Evolutionary conservation across 1,140 invertebrate species (phyloP).

Genomic region (Parasteatoda tepidariorum): DNA sequence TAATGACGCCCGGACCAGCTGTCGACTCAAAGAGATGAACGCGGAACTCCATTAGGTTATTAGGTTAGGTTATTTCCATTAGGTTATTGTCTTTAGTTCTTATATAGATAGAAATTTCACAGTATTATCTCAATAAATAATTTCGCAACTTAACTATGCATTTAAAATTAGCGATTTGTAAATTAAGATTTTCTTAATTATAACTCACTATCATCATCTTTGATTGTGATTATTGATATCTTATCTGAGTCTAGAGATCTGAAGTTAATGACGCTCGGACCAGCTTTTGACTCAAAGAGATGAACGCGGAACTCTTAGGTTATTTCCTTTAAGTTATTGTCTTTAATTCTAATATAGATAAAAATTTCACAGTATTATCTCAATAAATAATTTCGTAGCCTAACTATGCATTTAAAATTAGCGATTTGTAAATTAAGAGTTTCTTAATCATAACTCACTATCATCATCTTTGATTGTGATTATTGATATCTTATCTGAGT

Average conservation of each 20-base stretch:
- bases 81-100: too few relatives aligned
- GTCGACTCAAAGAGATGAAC: background rate
- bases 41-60: background rate
- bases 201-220: slow-evolving; percentile 35
- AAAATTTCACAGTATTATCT: slow-evolving; percentile 71
- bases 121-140: too few relatives aligned
- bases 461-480: slow-evolving; percentile 10
- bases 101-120: too few relatives aligned
- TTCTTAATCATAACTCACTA: slow-evolving; percentile 17
- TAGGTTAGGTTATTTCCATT: too few relatives aligned
- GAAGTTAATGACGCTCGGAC: slow-evolving; percentile 12
- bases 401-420: too few relatives aligned
- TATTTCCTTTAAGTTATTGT: slow-evolving; percentile 67
- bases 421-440: too few relatives aligned
- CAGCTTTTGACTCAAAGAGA: background rate
- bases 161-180: too few relatives aligned
- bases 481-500: background rate
- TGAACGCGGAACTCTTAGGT: background rate
- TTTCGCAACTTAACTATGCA: too few relatives aligned
- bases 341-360: slow-evolving; percentile 74
- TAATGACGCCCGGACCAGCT: background rate
- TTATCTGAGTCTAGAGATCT: background rate
- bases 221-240: background rate
- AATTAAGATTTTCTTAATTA: too few relatives aligned
- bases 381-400: too few relatives aligned